Evolutionary conservation across 2,113 vertebrate genomes (phyloP), one percentile per base, ranked within the genome.

Genomic region (Sterrhoptilus dennistouni): DNA sequence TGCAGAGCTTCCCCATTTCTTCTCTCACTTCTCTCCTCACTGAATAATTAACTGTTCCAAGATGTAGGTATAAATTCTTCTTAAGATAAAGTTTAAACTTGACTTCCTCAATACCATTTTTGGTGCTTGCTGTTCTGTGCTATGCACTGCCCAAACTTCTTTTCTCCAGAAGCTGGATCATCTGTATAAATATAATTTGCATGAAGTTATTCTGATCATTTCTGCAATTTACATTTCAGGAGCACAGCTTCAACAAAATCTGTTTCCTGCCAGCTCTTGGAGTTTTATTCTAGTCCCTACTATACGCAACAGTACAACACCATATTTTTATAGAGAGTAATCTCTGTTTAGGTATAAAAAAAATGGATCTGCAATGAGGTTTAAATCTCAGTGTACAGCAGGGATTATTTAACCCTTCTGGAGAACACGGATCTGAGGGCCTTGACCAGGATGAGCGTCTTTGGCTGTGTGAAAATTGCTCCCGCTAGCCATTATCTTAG

Each of bases 21-120:
- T 70, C 74, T 87, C 80, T 92, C 83, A 70, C 53, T 76, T 88
- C 60, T 83, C 63, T 83, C 63, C 47, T 91, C 61, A 35, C 57
- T 71, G 89, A 86, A 86, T 96, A 93, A 96, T 74, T 86, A 49
- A 36, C 83, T 74, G 42, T 63, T 95, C 42, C 50, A 78, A 93
- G 64, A 89, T 71, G 52, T 14, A 61, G n/a, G 14, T 17, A 31
- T 14, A 38, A 54, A 13, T 49, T 64, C 53, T 90, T 66, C 76
- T 84, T 56, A 78, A 63, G 50, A 74, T 49, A 22, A 72, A 92
- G 29, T 80, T 89, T 57, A 63, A 61, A 89, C 21, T 20, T 53
- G 35, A 45, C 35, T 71, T 91, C 35, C 47, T 2, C 0, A 0
- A 42, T 56, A 27, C 23, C 5, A 6, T 52, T 79, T 82, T 53